A percentile compares a stretch with the other conserved stretches of the same genome.
Conservation (phyloP, 2,113 vertebrate species). For the Miniopterus natalensis region DNA sequence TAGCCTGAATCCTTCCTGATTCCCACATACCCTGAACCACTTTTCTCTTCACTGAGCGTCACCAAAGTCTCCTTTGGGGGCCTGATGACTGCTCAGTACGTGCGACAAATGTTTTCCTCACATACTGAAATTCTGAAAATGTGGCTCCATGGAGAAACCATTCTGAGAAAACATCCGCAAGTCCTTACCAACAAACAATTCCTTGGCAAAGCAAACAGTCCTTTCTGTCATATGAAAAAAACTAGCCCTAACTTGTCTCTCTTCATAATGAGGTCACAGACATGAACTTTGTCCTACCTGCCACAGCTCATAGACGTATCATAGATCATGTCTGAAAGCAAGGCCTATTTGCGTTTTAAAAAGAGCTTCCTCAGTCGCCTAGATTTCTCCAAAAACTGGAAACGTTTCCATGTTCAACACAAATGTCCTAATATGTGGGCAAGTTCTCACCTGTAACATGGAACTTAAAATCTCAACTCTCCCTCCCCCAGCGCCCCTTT, state of each 20-base stretch:
- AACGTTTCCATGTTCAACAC: conserved; percentile 23
- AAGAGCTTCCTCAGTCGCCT: conserved; percentile 33
- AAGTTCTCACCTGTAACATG: neutral
- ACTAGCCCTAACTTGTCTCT: neutral
- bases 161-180: neutral
- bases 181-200: neutral
- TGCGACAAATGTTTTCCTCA: neutral
- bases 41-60: neutral
- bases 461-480: conserved; percentile 1
- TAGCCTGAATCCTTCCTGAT: neutral
- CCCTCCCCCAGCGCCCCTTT: neutral
- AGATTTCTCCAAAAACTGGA: conserved; percentile 9
- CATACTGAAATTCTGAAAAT: neutral
- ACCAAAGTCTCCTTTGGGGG: neutral
- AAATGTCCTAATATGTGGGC: conserved; percentile 12
- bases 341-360: neutral
- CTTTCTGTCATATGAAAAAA: neutral
- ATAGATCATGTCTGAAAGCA: conserved; percentile 3
- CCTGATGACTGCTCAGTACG: neutral
- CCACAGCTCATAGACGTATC: neutral
- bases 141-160: neutral
- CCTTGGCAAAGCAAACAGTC: conserved; percentile 16
- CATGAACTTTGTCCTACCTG: neutral
- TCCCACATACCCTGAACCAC: neutral
- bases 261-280: neutral